Evolutionary conservation across 2,888 invertebrate genomes (phyloP), one percentile per base, ranked within the genome.

Genomic region (Heliconius sara): DNA sequence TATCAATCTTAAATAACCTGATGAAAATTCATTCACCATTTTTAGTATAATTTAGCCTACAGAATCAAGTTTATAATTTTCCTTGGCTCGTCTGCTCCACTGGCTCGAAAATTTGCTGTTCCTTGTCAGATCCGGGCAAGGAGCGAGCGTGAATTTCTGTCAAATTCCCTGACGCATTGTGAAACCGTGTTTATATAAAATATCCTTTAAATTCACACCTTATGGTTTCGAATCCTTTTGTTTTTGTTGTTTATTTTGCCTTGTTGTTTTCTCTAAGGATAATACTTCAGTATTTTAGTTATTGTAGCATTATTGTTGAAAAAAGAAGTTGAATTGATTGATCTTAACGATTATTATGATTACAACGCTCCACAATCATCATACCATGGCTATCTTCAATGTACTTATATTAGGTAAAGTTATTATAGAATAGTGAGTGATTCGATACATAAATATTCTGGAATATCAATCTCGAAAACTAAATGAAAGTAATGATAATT

Each of bases 61-160:
- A n/a, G 68, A 68, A 78, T 75, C 65, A 77, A 77, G 77, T 71
- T 80, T 25, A 78, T 77, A 78, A 80, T 80, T 75, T 75, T 43
- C 77, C 67, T 34, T 52, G 63, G 43, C 63, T 68, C 52, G 63
- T 77, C 47, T 70, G 80, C 80, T 80, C 65, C 77, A 78, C 74
- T 75, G 80, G 68, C 22, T 71, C 52, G 80, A 71, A 78, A 74
- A 80, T 77, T 80, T 60, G 6, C 73, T 65, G 47, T 80, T 80
- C 71, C 75, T 77, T 78, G 80, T 78, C 74, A 77, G 77, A 74
- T 71, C 65, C 75, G 80, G 63, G 75, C 66, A 78, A 77, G 65
- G 77, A 80, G 68, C 73, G 68, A 77, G 74, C 80, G 70, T 75
- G 74, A 80, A 80, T 80, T 74, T 68, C 67, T 75, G 74, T 75